These are phyloP conservation scores for Berghia stephanieae DNA, from an alignment of 1,140 invertebrate genomes.

Conservation along the genomic window DNA sequence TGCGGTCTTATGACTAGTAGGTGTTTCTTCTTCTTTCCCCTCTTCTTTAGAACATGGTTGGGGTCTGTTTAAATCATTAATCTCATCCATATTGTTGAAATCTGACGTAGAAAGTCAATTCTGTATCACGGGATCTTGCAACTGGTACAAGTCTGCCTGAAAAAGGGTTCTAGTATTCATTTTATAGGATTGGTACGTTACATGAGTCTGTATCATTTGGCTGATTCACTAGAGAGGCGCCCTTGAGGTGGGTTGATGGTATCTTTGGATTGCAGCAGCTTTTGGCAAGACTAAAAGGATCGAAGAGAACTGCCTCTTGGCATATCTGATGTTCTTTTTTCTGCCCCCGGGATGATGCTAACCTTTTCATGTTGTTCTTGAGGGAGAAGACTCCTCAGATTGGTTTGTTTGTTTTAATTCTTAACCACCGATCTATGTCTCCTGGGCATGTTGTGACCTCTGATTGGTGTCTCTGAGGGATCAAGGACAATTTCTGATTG, in stretches of 20 bases:
- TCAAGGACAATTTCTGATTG: conserved; percentile 44
- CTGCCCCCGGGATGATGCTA: too few relatives aligned
- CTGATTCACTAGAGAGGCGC: conserved; percentile 52
- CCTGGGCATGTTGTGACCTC: conserved; percentile 48
- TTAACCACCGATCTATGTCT: too few relatives aligned
- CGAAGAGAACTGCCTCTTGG: too few relatives aligned
- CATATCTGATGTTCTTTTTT: too few relatives aligned
- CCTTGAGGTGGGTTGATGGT: conserved; percentile 33
- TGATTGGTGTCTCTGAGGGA: conserved; percentile 56
- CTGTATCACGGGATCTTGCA: conserved; percentile 54
- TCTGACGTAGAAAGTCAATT: conserved; percentile 61
- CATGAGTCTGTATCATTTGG: conserved; percentile 56
- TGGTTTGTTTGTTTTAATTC: too few relatives aligned
- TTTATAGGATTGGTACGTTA: conserved; percentile 48
- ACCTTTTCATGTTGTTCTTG: too few relatives aligned
- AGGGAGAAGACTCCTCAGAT: too few relatives aligned
- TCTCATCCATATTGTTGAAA: conserved; percentile 55
- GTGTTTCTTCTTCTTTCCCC: too few relatives aligned
- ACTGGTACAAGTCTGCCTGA: conserved; percentile 40
- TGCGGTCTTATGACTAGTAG: too few relatives aligned
- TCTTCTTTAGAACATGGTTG: background rate
- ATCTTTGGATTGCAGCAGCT: conserved; percentile 33
- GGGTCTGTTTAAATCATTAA: conserved; percentile 58
- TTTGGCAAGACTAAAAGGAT: background rate
- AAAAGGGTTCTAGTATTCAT: background rate